Evolutionary conservation across 1,140 invertebrate species (phyloP), one percentile per base, ranked within the genome.

Genomic region (Apis florea): DNA sequence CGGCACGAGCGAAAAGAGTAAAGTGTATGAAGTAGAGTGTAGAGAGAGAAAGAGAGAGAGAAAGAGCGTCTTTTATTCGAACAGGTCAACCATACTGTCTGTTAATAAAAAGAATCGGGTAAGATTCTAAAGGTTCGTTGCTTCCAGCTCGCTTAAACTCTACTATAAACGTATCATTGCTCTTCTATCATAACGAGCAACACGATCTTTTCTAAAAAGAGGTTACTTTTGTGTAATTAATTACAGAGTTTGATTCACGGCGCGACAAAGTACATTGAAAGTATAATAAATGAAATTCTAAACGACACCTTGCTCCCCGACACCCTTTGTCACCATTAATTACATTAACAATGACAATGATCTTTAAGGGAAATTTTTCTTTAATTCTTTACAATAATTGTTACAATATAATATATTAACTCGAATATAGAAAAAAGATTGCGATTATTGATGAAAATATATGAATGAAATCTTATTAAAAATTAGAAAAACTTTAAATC

Each of bases 61-160:
- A 80, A 78, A 70, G 67, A 58, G 26, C 40, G 53, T 59, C 82
- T 85, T 87, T 86, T 86, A 74, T 64, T 51, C 15, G 53, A 70
- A 76, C 78, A 76, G 85, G 85, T 87, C 86, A 79, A 84, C 67
- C 85, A 85, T 76, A 56, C 51, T 73, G 51, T 71, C 49, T 73
- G 49, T 64, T 87, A 84, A 87, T 87, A 84, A 74, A 78, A 87
- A 82, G 74, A 87, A 87, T 86, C 40, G 86, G 54, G 64, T 75
- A 79, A 86, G 68, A 76, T 82, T 84, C 85, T 75, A 84, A 85
- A 80, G 74, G 73, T 75, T 74, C 70, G 72, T 69, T 74, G 69
- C 68, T 49, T 67, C 77, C 73, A 77, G 71, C 59, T 19, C 74
- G 58, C 49, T 87, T 77, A 75, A 86, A 84, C 79, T 86, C 85